Percentiles rank a stretch among this genome's conserved stretches.
Conservation (phyloP, 2,113 vertebrate species). For the Melanerpes formicivorus region DNA sequence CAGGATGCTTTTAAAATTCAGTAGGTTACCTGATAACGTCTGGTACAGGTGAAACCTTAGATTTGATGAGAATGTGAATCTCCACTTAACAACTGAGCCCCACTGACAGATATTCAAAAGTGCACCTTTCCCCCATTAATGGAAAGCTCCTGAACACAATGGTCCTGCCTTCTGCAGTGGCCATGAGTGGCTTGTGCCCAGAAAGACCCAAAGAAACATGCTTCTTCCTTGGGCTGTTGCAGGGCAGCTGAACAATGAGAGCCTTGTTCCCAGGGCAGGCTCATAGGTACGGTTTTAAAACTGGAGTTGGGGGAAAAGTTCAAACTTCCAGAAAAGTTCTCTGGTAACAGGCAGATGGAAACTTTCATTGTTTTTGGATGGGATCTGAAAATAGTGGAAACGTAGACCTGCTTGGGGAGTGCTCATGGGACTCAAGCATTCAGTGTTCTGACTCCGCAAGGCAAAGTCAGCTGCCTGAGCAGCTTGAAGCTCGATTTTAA, state of each 20-base stretch:
- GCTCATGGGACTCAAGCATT: background rate
- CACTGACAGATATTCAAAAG: background rate
- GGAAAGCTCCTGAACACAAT: background rate
- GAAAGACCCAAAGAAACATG: background rate
- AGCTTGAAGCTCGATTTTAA: background rate
- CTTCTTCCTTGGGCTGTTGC: background rate
- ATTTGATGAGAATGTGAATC: conserved; percentile 17
- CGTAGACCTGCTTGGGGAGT: background rate
- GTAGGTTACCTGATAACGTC: conserved; percentile 35
- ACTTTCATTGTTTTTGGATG: background rate
- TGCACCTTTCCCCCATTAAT: background rate
- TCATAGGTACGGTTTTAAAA: conserved; percentile 36
- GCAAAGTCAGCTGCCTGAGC: background rate
- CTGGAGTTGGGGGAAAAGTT: background rate
- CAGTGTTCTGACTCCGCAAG: background rate
- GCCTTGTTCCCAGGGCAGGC: conserved; percentile 36
- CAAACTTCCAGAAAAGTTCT: background rate
- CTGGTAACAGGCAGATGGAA: background rate
- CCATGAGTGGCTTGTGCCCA: background rate
- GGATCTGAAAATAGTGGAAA: background rate
- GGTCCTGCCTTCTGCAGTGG: background rate
- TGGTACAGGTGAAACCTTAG: conserved; percentile 23
- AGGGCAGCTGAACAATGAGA: conserved; percentile 28
- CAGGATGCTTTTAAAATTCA: conserved; percentile 51
- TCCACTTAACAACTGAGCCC: background rate